These are phyloP conservation scores for Rhagoletis zephyria DNA, from an alignment of 1,140 invertebrate genomes.

Conservation along the genomic window DNA sequence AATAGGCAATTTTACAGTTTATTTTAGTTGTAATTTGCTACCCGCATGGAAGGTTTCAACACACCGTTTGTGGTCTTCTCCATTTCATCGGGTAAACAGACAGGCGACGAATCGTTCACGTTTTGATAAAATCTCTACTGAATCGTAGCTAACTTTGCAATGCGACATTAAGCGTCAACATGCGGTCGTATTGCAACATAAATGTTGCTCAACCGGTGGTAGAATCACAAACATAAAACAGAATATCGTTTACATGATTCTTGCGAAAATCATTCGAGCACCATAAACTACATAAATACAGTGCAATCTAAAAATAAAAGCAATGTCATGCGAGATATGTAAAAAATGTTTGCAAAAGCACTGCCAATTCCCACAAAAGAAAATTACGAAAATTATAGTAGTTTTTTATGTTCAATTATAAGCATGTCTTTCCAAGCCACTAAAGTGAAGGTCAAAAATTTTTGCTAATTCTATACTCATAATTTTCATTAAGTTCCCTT, in stretches of 20 bases:
- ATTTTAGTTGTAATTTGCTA: constrained; percentile 13
- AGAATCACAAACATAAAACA: constrained; percentile 7
- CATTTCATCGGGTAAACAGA: not conserved
- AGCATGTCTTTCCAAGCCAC: not conserved
- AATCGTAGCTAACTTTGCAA: not conserved
- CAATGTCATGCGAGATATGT: not conserved
- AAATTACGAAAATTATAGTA: constrained; percentile 26
- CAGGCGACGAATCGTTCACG: not conserved
- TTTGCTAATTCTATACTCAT: constrained; percentile 28
- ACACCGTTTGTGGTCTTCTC: constrained; percentile 1
- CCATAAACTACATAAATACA: not conserved
- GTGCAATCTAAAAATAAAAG: not conserved
- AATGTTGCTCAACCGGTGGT: not conserved
- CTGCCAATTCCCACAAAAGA: not conserved
- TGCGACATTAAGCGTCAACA: constrained; percentile 23
- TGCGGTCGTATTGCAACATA: constrained; percentile 46
- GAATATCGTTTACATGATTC: constrained; percentile 17
- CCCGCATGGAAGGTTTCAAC: not conserved
- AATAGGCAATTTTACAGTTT: not conserved
- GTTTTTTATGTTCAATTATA: not conserved
- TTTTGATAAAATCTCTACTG: not conserved
- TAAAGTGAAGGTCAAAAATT: not conserved
- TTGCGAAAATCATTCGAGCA: not conserved
- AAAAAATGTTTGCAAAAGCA: too few species aligned
- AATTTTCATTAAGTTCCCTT: constrained; percentile 33